Conservation (phyloP, 2,113 vertebrate genomes). For the Turdus rufiventris region DNA sequence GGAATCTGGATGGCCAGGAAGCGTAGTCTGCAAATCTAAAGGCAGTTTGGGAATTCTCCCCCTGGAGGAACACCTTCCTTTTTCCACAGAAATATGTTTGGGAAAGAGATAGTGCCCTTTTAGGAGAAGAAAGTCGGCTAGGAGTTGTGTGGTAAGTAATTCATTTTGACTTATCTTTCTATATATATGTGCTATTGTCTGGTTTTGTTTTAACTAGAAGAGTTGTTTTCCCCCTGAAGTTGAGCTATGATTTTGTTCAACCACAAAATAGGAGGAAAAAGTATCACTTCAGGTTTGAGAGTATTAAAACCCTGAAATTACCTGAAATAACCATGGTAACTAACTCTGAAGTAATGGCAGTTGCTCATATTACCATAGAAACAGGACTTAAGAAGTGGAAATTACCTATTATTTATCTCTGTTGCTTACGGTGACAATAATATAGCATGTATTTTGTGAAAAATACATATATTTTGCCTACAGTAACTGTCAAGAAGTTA, state of each 20-base stretch:
- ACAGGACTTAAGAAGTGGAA: conserved; percentile 52
- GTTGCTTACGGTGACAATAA: conserved; percentile 36
- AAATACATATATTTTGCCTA: conserved; percentile 35
- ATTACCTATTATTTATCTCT: conserved; percentile 64
- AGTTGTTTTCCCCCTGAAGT: not conserved
- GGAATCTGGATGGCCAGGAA: not conserved
- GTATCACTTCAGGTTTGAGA: conserved; percentile 53
- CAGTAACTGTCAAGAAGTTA: conserved; percentile 30
- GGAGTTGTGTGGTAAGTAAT: not conserved
- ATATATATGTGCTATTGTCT: accelerated
- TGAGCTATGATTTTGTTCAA: conserved; percentile 33
- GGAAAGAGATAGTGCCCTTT: accelerated
- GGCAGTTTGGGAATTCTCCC: not conserved
- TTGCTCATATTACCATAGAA: conserved; percentile 66
- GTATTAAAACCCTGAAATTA: conserved; percentile 58
- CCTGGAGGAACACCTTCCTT: not conserved
- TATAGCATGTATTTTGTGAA: conserved; percentile 7
- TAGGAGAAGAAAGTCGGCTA: not conserved
- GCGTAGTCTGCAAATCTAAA: not conserved
- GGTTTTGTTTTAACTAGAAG: not conserved
- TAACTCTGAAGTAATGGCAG: conserved; percentile 53
- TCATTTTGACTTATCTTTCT: not conserved
- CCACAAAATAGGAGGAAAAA: not conserved
- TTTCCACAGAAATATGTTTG: not conserved
- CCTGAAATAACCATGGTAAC: conserved; percentile 71